Percentiles rank a stretch among this genome's conserved stretches.
Evolutionary conservation across 2,113 vertebrate species (phyloP).

Genomic region (Okapia johnstoni): DNA sequence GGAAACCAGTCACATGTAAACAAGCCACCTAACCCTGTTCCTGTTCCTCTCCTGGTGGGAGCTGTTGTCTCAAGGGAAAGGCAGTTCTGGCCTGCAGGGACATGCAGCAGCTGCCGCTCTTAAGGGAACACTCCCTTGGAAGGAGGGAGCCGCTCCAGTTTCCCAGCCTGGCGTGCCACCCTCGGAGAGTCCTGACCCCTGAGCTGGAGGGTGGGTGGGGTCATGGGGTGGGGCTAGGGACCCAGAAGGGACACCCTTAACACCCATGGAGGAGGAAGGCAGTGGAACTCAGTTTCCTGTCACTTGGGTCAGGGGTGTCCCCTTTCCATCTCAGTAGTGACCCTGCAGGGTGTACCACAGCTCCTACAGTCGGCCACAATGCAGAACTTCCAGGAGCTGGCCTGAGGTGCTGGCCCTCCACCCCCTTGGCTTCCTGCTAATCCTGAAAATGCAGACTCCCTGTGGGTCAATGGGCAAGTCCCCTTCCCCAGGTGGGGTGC

Average conservation of each 20-base stretch:
- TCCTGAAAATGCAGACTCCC: background rate
- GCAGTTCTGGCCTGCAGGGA: constrained; percentile 42
- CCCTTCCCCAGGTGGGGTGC: background rate
- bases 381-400: background rate
- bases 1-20: constrained; percentile 46
- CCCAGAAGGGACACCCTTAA: background rate
- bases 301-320: background rate
- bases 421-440: fast-evolving
- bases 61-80: constrained; percentile 45
- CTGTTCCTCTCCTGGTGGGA: background rate
- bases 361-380: background rate
- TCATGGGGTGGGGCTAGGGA: background rate
- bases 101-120: constrained; percentile 60
- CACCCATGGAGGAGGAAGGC: background rate
- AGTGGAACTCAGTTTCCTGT: background rate
- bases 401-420: background rate
- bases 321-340: background rate
- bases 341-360: background rate
- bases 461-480: background rate
- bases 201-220: background rate
- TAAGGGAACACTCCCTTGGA: constrained; percentile 61
- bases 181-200: background rate
- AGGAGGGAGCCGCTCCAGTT: constrained; percentile 29
- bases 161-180: background rate
- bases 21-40: constrained; percentile 49